Evolutionary conservation across 2,797 vertebrate genomes (phyloP).

Genomic region (Chrosomus eos): DNA sequence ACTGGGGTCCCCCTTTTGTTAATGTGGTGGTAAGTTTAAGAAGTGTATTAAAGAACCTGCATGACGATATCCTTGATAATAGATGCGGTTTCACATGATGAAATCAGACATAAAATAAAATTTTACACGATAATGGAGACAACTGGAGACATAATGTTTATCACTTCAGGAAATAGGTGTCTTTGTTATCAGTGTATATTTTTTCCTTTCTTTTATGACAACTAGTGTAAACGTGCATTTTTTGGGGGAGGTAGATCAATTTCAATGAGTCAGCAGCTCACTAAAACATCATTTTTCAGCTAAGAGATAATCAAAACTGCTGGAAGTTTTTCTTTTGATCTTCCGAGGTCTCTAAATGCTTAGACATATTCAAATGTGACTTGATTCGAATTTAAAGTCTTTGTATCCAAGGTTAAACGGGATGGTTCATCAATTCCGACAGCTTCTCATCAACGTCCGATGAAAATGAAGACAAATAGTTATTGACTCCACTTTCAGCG

Average conservation of each 20-base stretch:
- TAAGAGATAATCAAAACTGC: constrained; percentile 1
- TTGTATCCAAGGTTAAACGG: constrained; percentile 30
- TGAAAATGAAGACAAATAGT: constrained; percentile 44
- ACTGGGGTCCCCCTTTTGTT: constrained; percentile 51
- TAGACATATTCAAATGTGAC: not conserved
- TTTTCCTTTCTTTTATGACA: not conserved
- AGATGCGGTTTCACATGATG: constrained; percentile 12
- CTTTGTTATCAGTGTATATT: not conserved
- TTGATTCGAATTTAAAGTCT: not conserved
- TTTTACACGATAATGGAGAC: not conserved
- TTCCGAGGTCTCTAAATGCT: not conserved
- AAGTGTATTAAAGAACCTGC: not conserved
- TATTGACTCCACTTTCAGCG: constrained; percentile 41
- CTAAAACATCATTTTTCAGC: not conserved
- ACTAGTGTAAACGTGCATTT: not conserved
- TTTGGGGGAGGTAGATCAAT: not conserved
- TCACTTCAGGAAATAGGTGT: not conserved
- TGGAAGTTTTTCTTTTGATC: not conserved
- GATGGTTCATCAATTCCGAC: constrained; percentile 1
- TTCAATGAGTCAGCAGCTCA: not conserved
- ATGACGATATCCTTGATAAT: not conserved
- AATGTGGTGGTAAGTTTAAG: constrained; percentile 45
- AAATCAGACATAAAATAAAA: not conserved
- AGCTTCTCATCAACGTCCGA: constrained; percentile 17
- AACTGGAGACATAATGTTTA: not conserved